A percentile compares a stretch with the other conserved stretches of the same genome.
These are phyloP conservation scores for Dasyornis broadbenti DNA, from an alignment of 2,113 vertebrate species.

Conservation along the genomic window DNA sequence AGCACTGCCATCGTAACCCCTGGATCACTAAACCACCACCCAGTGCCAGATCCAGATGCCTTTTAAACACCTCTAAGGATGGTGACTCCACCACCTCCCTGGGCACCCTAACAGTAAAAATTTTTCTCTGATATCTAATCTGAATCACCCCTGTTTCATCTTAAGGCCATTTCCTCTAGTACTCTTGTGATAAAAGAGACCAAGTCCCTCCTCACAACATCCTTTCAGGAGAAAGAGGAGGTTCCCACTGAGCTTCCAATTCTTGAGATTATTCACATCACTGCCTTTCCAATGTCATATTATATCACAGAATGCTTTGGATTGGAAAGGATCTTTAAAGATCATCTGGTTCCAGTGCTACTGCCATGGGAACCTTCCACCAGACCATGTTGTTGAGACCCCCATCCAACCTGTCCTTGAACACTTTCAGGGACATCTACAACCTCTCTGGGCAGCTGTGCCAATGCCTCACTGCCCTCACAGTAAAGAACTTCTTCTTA, in stretches of 20 bases:
- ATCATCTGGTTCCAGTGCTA: neutral
- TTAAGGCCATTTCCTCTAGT: neutral
- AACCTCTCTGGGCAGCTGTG: neutral
- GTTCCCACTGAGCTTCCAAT: neutral
- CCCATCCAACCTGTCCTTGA: neutral
- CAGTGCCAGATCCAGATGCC: neutral
- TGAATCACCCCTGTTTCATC: neutral
- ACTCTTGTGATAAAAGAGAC: neutral
- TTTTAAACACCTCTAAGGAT: neutral
- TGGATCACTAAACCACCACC: neutral
- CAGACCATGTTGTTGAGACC: neutral
- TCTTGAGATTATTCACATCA: rapidly evolving
- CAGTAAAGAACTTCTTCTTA: neutral
- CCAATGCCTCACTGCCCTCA: neutral
- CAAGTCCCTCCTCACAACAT: rapidly evolving
- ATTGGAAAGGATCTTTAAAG: neutral
- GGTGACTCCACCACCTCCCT: neutral
- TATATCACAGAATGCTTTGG: neutral
- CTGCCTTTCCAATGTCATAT: neutral
- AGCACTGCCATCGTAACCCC: neutral
- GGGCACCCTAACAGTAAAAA: neutral
- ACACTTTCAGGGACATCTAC: neutral
- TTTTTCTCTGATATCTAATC: neutral
- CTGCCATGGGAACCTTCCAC: neutral
- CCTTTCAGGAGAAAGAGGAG: neutral